phyloP scores from a whole-genome alignment of 2,797 vertebrate genomes.

The Cheirogaleus major region DNA sequence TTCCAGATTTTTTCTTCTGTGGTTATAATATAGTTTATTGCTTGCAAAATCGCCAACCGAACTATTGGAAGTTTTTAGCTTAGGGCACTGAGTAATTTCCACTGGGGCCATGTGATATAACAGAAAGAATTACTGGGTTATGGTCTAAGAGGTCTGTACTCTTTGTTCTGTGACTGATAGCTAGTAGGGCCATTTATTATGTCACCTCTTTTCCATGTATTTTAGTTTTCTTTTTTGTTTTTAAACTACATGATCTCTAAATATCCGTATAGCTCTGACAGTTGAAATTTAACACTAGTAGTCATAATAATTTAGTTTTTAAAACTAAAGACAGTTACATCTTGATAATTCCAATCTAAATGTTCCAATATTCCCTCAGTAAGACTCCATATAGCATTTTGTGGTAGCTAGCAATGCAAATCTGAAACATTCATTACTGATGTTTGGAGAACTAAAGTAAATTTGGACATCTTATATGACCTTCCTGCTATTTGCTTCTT shows the following conservation, averaged over 20 bases:
- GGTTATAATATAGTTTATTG: neutral
- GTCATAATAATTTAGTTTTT: conserved; percentile 20
- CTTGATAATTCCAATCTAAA: neutral
- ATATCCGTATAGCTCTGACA: neutral
- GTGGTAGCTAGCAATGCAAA: neutral
- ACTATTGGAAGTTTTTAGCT: neutral
- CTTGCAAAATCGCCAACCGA: neutral
- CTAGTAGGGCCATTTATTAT: neutral
- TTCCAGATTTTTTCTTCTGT: neutral
- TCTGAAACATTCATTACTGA: conserved; percentile 3
- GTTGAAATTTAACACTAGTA: neutral
- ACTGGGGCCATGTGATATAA: neutral
- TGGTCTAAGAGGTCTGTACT: neutral
- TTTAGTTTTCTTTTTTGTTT: neutral
- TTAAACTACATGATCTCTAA: neutral
- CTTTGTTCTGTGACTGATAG: neutral
- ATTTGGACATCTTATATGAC: neutral
- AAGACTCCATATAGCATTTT: neutral
- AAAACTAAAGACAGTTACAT: neutral
- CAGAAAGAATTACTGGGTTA: neutral
- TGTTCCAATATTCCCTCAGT: neutral
- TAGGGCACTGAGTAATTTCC: neutral
- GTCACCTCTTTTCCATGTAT: neutral
- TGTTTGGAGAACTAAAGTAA: neutral
- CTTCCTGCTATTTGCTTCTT: neutral